A percentile compares a stretch with the other conserved stretches of the same genome.
Conservation (phyloP, 2,113 vertebrate species). For the Seriola dumerili region DNA sequence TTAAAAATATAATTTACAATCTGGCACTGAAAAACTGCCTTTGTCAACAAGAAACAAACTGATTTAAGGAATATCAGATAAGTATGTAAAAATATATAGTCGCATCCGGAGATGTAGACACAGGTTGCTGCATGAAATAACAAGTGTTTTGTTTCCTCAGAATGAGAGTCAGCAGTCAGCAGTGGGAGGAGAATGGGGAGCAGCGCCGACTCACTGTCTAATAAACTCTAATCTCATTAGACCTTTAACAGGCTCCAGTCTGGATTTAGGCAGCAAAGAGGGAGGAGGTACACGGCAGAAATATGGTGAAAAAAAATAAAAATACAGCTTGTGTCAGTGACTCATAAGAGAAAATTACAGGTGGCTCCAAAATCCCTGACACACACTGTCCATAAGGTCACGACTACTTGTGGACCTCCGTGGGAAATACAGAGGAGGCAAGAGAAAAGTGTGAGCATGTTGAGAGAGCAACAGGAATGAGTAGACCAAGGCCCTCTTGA, state of each 20-base stretch:
- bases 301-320: slow-evolving; percentile 29
- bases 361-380: slow-evolving; percentile 47
- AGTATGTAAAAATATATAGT: slow-evolving; percentile 11
- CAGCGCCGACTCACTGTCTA: slow-evolving; percentile 65
- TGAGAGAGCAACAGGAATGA: slow-evolving; percentile 49
- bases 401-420: slow-evolving; percentile 37
- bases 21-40: background rate
- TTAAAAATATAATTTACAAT: background rate
- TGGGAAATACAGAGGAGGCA: slow-evolving; percentile 72
- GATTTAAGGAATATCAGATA: background rate
- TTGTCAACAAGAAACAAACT: slow-evolving; percentile 11
- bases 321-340: slow-evolving; percentile 47
- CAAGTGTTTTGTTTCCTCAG: slow-evolving; percentile 55
- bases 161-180: slow-evolving; percentile 71
- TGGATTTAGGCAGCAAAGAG: slow-evolving; percentile 56
- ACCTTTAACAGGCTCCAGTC: slow-evolving; percentile 69
- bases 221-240: slow-evolving; percentile 79
- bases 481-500: slow-evolving; percentile 45
- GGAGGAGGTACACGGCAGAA: slow-evolving; percentile 39
- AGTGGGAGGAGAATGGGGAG: slow-evolving; percentile 53
- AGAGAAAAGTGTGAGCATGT: slow-evolving; percentile 52
- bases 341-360: slow-evolving; percentile 64
- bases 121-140: slow-evolving; percentile 18
- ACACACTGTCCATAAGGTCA: slow-evolving; percentile 55
- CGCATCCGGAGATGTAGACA: slow-evolving; percentile 13